phyloP scores from a whole-genome alignment of 2,797 vertebrate species.

The Lagodon rhomboides region DNA sequence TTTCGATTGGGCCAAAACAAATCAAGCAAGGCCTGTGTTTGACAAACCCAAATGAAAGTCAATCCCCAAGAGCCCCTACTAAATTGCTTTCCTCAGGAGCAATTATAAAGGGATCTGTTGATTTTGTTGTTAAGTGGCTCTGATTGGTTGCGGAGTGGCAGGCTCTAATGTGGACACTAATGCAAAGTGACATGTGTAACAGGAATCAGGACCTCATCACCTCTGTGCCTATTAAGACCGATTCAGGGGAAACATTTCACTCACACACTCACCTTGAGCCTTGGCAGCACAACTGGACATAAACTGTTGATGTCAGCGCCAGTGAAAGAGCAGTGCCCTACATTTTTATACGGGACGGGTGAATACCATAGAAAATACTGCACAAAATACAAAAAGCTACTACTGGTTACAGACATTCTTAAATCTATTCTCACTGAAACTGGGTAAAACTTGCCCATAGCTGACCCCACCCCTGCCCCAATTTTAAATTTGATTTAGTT shows the following conservation, averaged over 20 bases:
- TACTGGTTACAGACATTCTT: neutral
- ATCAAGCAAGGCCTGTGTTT: conserved; percentile 56
- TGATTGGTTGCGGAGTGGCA: conserved; percentile 70
- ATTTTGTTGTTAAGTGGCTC: conserved; percentile 73
- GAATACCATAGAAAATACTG: neutral
- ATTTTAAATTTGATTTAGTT: conserved; percentile 1
- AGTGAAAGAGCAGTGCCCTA: neutral
- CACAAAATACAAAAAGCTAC: neutral
- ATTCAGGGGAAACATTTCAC: conserved; percentile 47
- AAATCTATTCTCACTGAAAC: neutral
- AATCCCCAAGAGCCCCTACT: conserved; percentile 57
- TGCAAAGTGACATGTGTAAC: conserved; percentile 72
- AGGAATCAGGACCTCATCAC: conserved; percentile 68
- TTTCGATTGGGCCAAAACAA: conserved; percentile 57
- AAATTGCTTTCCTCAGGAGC: conserved; percentile 77
- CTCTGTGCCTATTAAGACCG: conserved; percentile 65
- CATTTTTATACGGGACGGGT: conserved; percentile 2
- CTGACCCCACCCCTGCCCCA: neutral
- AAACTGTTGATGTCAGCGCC: conserved; percentile 13
- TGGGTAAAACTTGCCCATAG: neutral
- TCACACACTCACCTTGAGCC: conserved; percentile 51
- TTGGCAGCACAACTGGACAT: conserved; percentile 1
- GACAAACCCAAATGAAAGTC: conserved; percentile 69
- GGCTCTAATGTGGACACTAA: conserved; percentile 72
- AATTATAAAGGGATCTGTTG: conserved; percentile 80